Evolutionary conservation across 2,888 invertebrate genomes (phyloP).

Genomic region (Philereme vetulata): DNA sequence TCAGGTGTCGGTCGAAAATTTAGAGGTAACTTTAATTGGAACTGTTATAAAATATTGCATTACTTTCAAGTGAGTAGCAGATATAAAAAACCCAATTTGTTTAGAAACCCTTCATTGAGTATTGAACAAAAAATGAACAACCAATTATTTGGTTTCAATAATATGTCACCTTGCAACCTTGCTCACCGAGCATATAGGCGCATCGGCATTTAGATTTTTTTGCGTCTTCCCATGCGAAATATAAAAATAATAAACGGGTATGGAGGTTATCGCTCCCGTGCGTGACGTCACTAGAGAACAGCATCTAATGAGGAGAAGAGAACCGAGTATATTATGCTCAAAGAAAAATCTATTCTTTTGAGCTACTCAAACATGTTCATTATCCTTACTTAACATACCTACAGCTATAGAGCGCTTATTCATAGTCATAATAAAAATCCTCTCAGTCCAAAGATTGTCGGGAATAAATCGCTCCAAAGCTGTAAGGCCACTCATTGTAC

Average conservation of each 20-base stretch:
- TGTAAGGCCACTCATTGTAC: too few relatives aligned
- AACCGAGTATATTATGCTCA: too few relatives aligned
- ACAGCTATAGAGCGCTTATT: too few relatives aligned
- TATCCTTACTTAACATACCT: too few relatives aligned
- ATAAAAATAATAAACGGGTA: slow-evolving; percentile 56
- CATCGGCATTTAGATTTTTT: slow-evolving; percentile 42
- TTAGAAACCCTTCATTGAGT: background rate
- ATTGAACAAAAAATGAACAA: slow-evolving; percentile 3
- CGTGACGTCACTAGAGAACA: slow-evolving; percentile 29
- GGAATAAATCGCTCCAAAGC: too few relatives aligned
- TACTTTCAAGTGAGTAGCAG: background rate
- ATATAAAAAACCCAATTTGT: background rate
- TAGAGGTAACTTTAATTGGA: slow-evolving; percentile 20
- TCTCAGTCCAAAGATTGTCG: too few relatives aligned
- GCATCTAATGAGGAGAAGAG: too few relatives aligned
- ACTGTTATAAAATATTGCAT: background rate
- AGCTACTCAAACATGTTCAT: too few relatives aligned
- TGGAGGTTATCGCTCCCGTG: slow-evolving; percentile 54
- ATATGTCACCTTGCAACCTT: slow-evolving; percentile 25
- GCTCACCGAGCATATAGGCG: slow-evolving; percentile 28
- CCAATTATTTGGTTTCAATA: slow-evolving; percentile 12
- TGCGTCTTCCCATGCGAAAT: slow-evolving; percentile 41
- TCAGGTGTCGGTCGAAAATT: slow-evolving; percentile 10
- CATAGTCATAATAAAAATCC: too few relatives aligned
- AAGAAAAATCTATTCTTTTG: too few relatives aligned